Conservation (phyloP, 2,888 invertebrate genomes). For the Cordilura impudica region DNA sequence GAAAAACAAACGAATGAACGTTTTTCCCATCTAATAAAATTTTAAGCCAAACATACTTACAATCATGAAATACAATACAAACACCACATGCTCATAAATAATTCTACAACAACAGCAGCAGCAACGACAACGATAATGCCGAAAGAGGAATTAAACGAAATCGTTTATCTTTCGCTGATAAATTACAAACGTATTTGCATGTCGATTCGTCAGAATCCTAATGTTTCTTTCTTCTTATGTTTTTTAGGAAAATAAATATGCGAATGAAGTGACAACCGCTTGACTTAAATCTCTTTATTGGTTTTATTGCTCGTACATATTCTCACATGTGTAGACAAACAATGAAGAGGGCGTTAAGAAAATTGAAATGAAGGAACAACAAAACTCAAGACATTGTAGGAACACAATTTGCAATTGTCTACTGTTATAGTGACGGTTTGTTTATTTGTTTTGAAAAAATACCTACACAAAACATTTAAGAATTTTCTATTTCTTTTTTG, state of each 20-base stretch:
- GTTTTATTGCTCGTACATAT: not conserved
- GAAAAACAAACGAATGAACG: no score
- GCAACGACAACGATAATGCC: not conserved
- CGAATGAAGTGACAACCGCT: slow-evolving; percentile 49
- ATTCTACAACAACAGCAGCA: not conserved
- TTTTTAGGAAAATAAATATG: slow-evolving; percentile 40
- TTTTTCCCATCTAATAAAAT: no score
- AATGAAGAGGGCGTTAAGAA: slow-evolving; percentile 30
- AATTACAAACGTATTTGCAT: slow-evolving; percentile 27
- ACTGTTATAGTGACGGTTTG: slow-evolving; percentile 11
- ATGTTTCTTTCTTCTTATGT: not conserved
- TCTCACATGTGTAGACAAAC: slow-evolving; percentile 23
- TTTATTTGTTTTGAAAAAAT: slow-evolving; percentile 9
- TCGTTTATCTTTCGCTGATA: slow-evolving; percentile 48
- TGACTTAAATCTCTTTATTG: not conserved
- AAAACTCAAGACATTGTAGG: not conserved
- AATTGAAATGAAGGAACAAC: not conserved
- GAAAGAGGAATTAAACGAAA: slow-evolving; percentile 30
- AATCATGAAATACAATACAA: not conserved
- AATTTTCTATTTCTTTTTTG: no score
- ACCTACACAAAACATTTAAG: no score
- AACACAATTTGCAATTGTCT: slow-evolving; percentile 10
- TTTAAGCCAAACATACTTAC: not conserved
- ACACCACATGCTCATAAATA: slow-evolving; percentile 20
- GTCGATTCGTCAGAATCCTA: slow-evolving; percentile 19